Evolutionary conservation across 2,797 vertebrate genomes (phyloP).

Genomic region (Percopsis omiscomaycus): DNA sequence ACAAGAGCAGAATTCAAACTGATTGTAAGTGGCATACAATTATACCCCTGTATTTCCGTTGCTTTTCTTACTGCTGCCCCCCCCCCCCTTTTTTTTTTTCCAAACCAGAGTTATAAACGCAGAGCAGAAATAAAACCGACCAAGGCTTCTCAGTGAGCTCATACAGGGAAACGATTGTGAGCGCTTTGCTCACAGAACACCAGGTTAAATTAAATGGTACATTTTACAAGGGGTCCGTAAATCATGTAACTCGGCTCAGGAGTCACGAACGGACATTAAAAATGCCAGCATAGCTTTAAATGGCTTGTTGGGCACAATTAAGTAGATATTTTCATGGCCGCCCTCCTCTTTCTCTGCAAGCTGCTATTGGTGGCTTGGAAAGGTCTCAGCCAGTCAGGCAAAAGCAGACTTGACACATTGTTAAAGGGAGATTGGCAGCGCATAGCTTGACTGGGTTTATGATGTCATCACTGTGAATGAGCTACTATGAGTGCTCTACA

Average conservation of each 20-base stretch:
- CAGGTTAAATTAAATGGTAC: constrained; percentile 64
- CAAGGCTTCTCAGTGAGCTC: constrained; percentile 42
- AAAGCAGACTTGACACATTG: constrained; percentile 35
- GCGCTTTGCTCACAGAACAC: constrained; percentile 53
- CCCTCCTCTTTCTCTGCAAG: constrained; percentile 33
- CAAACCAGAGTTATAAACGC: constrained; percentile 32
- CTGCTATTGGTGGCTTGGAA: constrained; percentile 38
- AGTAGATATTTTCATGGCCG: constrained; percentile 41
- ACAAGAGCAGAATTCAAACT: constrained; percentile 54
- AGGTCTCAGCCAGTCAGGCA: constrained; percentile 27
- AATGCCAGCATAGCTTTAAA: constrained; percentile 52
- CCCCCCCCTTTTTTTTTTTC: constrained; percentile 25
- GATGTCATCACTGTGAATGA: constrained; percentile 44
- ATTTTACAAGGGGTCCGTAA: constrained; percentile 64
- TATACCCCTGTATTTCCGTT: constrained; percentile 47
- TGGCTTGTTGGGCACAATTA: constrained; percentile 52
- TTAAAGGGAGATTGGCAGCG: constrained; percentile 28
- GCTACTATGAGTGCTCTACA: constrained; percentile 33
- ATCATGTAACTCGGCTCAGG: constrained; percentile 46
- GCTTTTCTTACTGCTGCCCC: constrained; percentile 8
- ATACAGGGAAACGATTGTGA: constrained; percentile 65
- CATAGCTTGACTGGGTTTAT: constrained; percentile 24
- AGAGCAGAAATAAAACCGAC: constrained; percentile 41
- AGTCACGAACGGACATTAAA: constrained; percentile 40
- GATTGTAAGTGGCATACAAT: constrained; percentile 53